A percentile compares a stretch with the other conserved stretches of the same genome.
These are phyloP conservation scores for Halesus radiatus DNA, from an alignment of 1,140 invertebrate genomes.

Conservation along the genomic window DNA sequence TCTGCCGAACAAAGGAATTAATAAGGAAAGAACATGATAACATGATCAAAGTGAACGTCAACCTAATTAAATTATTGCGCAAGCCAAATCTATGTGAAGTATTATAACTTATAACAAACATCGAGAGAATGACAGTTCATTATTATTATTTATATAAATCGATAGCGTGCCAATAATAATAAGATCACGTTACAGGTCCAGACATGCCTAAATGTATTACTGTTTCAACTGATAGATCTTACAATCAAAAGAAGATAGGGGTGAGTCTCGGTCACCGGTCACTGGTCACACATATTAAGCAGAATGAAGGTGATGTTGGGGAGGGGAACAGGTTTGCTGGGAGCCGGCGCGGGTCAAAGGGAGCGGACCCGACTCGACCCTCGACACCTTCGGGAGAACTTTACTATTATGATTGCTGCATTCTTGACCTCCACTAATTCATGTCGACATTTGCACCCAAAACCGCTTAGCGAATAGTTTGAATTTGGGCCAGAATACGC, in stretches of 20 bases:
- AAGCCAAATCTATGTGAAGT: background rate
- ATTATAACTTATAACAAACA: background rate
- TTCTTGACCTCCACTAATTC: constrained; percentile 18
- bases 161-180: background rate
- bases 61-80: constrained; percentile 8
- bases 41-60: constrained; percentile 2
- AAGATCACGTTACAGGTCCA: too few species aligned
- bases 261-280: too few species aligned
- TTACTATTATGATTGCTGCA: constrained; percentile 20
- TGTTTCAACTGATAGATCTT: too few species aligned
- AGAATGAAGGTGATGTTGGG: background rate
- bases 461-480: background rate
- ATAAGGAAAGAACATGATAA: background rate
- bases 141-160: background rate
- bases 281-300: background rate
- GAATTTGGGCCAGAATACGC: too few species aligned
- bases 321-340: constrained; percentile 9
- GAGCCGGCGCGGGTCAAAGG: background rate
- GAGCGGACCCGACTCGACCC: background rate
- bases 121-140: background rate
- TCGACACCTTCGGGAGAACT: background rate
- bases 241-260: too few species aligned
- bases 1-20: constrained; percentile 15
- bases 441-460: background rate
- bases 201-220: too few species aligned